Conservation (phyloP, 2,888 invertebrate species). For the Agrotis exclamationis region DNA sequence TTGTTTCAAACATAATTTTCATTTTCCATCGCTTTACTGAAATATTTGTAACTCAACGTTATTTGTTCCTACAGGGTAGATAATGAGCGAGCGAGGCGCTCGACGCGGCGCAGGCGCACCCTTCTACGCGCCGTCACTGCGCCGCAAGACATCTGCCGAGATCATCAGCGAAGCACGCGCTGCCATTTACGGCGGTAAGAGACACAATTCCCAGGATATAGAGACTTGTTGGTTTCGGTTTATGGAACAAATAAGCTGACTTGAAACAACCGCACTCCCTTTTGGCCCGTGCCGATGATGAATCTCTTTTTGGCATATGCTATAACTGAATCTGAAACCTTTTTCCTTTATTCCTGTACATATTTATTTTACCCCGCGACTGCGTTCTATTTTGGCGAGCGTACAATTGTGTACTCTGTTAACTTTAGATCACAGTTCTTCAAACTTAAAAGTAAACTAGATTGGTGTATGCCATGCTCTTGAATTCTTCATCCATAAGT, state of each 20-base stretch:
- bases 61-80: slow-evolving; percentile 58
- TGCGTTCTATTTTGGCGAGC: too few relatives aligned
- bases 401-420: accelerated
- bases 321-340: too few relatives aligned
- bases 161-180: slow-evolving; percentile 95
- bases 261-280: too few relatives aligned
- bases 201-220: background rate
- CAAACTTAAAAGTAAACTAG: background rate
- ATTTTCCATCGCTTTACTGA: background rate
- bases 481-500: too few relatives aligned
- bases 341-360: too few relatives aligned
- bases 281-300: background rate
- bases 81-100: slow-evolving; percentile 80
- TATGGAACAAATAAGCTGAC: background rate
- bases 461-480: too few relatives aligned
- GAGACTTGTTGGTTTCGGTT: background rate
- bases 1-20: background rate
- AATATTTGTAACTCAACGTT: background rate
- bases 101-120: slow-evolving; percentile 85
- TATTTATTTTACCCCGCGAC: too few relatives aligned
- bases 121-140: slow-evolving; percentile 91
- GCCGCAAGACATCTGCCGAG: slow-evolving; percentile 94
- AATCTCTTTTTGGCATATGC: background rate
- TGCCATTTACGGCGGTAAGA: slow-evolving; percentile 87
- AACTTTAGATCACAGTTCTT: background rate